Evolutionary conservation across 2,113 vertebrate genomes (phyloP).

Genomic region (Microtus montanus): DNA sequence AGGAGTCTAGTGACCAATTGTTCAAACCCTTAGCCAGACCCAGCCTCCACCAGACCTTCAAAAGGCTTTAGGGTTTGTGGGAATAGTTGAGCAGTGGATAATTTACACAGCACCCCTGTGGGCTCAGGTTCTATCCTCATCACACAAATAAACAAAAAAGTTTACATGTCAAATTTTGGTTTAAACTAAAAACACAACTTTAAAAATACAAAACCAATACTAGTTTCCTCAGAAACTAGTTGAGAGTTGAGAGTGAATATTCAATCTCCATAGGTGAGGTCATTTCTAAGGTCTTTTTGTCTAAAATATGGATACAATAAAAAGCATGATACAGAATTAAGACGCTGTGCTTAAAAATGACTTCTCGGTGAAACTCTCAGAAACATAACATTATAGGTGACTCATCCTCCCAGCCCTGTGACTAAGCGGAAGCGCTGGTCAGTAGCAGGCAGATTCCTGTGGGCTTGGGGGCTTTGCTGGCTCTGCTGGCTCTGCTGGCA

Average conservation of each 20-base stretch:
- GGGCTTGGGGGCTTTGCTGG: not conserved
- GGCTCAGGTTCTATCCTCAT: not conserved
- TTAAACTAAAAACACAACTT: not conserved
- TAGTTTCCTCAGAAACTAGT: not conserved
- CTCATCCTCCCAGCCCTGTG: constrained; percentile 32
- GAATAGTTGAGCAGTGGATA: not conserved
- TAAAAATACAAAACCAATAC: not conserved
- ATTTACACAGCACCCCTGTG: not conserved
- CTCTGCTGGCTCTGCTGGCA: not conserved
- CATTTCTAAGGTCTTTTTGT: constrained; percentile 15
- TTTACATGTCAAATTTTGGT: not conserved
- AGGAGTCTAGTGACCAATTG: not conserved
- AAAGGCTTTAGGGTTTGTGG: not conserved
- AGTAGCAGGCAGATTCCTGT: not conserved
- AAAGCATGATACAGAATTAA: constrained; percentile 34
- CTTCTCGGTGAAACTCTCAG: constrained; percentile 45
- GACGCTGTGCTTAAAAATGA: constrained; percentile 13
- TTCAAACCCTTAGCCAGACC: not conserved
- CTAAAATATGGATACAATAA: constrained; percentile 3
- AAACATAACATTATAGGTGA: constrained; percentile 53
- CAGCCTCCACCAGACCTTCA: not conserved
- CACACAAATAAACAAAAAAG: not conserved
- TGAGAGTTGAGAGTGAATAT: not conserved
- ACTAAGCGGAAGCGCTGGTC: not conserved
- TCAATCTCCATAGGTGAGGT: not conserved